phyloP scores from a whole-genome alignment of 2,797 vertebrate species.

The Sphenodon punctatus region DNA sequence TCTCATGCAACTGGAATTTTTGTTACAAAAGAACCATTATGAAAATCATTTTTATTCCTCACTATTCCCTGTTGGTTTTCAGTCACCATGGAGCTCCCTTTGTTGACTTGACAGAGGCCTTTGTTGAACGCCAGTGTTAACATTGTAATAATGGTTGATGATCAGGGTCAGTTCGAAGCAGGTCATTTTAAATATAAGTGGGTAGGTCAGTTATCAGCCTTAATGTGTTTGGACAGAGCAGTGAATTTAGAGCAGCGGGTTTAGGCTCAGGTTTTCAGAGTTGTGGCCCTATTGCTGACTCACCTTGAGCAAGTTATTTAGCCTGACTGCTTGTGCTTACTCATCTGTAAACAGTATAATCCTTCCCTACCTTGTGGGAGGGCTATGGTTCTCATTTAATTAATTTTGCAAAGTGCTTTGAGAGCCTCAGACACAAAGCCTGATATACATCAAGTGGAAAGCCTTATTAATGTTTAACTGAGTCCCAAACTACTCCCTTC shows the following conservation, averaged over 20 bases:
- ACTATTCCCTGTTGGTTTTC: slow-evolving; percentile 39
- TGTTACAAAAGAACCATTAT: slow-evolving; percentile 58
- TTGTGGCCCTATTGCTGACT: not conserved
- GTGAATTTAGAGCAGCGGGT: not conserved
- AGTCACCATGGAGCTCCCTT: slow-evolving; percentile 49
- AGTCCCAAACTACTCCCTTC: not conserved
- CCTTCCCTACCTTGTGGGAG: not conserved
- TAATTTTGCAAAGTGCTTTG: slow-evolving; percentile 7
- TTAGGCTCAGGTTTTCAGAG: not conserved
- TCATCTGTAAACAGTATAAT: slow-evolving; percentile 5
- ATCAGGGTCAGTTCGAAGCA: not conserved
- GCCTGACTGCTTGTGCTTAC: slow-evolving; percentile 2
- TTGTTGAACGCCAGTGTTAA: slow-evolving; percentile 24
- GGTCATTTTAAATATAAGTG: not conserved
- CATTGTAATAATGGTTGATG: slow-evolving; percentile 34
- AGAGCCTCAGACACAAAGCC: not conserved
- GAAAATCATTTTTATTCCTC: slow-evolving; percentile 57
- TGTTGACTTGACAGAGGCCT: slow-evolving; percentile 34
- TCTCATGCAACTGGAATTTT: slow-evolving; percentile 62
- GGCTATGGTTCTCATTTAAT: slow-evolving; percentile 7
- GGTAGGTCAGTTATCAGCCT: not conserved
- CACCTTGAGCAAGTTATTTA: not conserved
- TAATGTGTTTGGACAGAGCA: not conserved
- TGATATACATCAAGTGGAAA: not conserved
- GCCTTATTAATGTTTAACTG: not conserved